Conservation (phyloP, 2,888 invertebrate species). For the Diarsia mendica region DNA sequence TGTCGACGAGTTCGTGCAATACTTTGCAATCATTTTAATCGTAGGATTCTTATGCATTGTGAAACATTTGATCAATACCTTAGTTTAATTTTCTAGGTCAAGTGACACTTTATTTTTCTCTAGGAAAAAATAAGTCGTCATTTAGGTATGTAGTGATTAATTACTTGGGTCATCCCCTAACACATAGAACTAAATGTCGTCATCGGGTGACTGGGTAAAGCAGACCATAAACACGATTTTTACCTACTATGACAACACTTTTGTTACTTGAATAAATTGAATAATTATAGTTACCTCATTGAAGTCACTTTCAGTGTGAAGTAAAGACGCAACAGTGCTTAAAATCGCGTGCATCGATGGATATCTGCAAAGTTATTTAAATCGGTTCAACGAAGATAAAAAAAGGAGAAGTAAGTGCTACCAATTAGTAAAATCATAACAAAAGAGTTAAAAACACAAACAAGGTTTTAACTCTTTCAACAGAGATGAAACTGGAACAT, state of each 20-base stretch:
- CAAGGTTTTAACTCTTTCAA: conserved; percentile 7
- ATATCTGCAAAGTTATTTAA: conserved; percentile 73
- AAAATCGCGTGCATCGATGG: conserved; percentile 79
- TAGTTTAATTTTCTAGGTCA: background rate
- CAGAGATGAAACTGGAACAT: conserved; percentile 5
- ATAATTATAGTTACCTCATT: conserved; percentile 72
- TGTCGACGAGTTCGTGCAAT: background rate
- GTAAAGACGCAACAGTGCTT: conserved; percentile 72
- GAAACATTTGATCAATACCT: background rate
- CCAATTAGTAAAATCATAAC: conserved; percentile 19
- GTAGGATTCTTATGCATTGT: background rate
- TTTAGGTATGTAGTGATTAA: background rate
- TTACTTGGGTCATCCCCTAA: background rate
- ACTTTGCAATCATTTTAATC: conserved; percentile 9
- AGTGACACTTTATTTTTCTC: background rate
- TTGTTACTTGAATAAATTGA: background rate
- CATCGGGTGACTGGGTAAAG: background rate
- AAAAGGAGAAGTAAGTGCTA: background rate
- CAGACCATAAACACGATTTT: background rate
- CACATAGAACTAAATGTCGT: background rate
- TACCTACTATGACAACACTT: background rate
- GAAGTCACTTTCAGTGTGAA: conserved; percentile 81
- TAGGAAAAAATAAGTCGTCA: background rate
- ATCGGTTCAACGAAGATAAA: background rate
- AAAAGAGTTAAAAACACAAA: conserved; percentile 9